These are phyloP conservation scores for Urocynchramus pylzowi DNA, from an alignment of 2,113 vertebrate species.

Conservation along the genomic window DNA sequence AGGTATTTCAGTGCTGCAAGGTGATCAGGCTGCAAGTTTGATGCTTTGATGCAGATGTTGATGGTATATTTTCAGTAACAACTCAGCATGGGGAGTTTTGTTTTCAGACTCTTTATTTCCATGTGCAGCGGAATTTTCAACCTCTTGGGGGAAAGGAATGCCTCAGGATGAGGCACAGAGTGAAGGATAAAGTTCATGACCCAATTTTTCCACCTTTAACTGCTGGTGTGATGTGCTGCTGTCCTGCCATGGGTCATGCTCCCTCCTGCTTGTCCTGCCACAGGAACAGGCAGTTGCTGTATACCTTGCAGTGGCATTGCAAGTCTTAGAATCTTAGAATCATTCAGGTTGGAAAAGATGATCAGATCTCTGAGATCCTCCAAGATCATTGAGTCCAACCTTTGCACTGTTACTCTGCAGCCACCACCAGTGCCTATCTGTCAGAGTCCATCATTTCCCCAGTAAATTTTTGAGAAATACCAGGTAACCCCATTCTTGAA, in stretches of 20 bases:
- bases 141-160: background rate
- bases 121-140: background rate
- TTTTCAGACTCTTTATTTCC: background rate
- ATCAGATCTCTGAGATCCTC: no score
- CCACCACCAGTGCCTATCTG: rapidly evolving
- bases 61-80: background rate
- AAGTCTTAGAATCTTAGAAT: background rate
- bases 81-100: background rate
- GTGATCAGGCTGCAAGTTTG: background rate
- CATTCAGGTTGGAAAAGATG: background rate
- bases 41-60: background rate
- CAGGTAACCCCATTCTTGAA: background rate
- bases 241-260: background rate
- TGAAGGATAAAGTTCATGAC: background rate
- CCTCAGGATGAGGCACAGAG: background rate
- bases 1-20: background rate
- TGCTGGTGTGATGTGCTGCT: background rate
- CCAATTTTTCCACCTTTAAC: background rate
- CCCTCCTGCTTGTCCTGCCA: background rate
- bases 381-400: background rate
- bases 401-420: background rate
- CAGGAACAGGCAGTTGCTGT: background rate
- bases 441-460: background rate
- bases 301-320: background rate
- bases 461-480: background rate